Base-by-base conservation (phyloP, 2,113 vertebrate species). In the Labeo catla region DNA sequence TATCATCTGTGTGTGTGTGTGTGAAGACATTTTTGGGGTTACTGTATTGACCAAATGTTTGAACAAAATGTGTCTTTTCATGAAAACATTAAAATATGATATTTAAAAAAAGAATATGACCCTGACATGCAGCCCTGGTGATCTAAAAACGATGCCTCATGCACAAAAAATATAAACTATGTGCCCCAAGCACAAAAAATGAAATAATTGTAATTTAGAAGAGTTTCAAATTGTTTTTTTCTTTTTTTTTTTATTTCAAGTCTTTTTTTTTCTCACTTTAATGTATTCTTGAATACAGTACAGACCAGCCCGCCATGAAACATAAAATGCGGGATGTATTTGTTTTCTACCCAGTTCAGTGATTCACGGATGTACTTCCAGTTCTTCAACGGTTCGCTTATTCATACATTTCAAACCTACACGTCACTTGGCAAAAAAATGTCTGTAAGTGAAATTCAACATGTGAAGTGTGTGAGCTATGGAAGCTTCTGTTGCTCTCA, bases 401-500 rank as follows among this genome's bases (percentile, higher is more conserved):
- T 66, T 81, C 59, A 81, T 81, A 49, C 39, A 81, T 81, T 65
- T 81, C 59, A 65, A 81, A 36, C n/a, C 50, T 72, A 9, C 57
- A 65, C 28, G 52, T 88, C 73, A 83, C 61, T 57, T 81, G 57
- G 49, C 78, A 34, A 19, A 66, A 28, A 47, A 3, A 77, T 21
- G 36, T 8, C 12, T 63, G 2, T 76, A 78, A 86, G 45, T 76
- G 45, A 84, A 76, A 70, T 50, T 63, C 82, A 86, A 77, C 49
- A 77, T 89, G 88, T 84, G 9, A 61, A 11, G 19, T 16, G n/a
- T 45, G 79, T 49, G 59, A 65, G 79, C 43, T 47, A 5, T 16
- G 59, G 78, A 65, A 61, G 57, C 19, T 19, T 61, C 36, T 61
- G 19, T 10, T n/a, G 6, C 21, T 61, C 57, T 63, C 12, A 23